A percentile compares a stretch with the other conserved stretches of the same genome.
Evolutionary conservation across 2,888 invertebrate species (phyloP).

Genomic region (Ormia ochracea): DNA sequence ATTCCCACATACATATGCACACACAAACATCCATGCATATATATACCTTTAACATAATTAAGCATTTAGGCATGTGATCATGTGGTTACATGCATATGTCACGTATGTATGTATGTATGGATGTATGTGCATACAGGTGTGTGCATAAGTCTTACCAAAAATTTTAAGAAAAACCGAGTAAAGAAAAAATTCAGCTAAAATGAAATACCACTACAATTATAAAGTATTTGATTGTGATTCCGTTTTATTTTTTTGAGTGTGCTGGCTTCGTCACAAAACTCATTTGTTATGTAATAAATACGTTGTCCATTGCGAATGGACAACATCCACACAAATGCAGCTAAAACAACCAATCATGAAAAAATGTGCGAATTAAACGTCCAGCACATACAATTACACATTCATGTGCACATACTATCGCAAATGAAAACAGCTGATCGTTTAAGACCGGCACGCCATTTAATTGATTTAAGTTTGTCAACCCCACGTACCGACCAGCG

Average conservation of each 20-base stretch:
- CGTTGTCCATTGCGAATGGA: constrained; percentile 40
- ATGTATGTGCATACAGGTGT: too few relatives aligned
- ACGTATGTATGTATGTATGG: too few relatives aligned
- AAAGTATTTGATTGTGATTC: constrained; percentile 1
- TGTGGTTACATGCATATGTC: too few relatives aligned
- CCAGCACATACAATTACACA: neutral
- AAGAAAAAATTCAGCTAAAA: constrained; percentile 29
- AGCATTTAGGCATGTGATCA: neutral
- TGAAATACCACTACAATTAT: constrained; percentile 3
- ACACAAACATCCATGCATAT: neutral
- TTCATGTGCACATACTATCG: neutral
- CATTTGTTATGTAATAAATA: constrained; percentile 53
- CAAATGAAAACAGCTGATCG: constrained; percentile 55
- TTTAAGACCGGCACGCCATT: constrained; percentile 22
- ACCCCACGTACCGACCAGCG: constrained; percentile 44
- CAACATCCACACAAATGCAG: constrained; percentile 17
- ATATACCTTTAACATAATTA: constrained; percentile 36
- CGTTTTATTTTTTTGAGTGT: neutral
- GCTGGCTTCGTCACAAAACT: constrained; percentile 10
- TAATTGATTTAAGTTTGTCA: constrained; percentile 59
- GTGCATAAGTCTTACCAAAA: constrained; percentile 15
- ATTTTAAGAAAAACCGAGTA: neutral
- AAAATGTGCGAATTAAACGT: constrained; percentile 35
- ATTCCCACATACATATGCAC: neutral
- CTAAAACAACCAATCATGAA: neutral